Evolutionary conservation across 2,113 vertebrate species (phyloP).

Genomic region (Gymnobelideus leadbeateri): DNA sequence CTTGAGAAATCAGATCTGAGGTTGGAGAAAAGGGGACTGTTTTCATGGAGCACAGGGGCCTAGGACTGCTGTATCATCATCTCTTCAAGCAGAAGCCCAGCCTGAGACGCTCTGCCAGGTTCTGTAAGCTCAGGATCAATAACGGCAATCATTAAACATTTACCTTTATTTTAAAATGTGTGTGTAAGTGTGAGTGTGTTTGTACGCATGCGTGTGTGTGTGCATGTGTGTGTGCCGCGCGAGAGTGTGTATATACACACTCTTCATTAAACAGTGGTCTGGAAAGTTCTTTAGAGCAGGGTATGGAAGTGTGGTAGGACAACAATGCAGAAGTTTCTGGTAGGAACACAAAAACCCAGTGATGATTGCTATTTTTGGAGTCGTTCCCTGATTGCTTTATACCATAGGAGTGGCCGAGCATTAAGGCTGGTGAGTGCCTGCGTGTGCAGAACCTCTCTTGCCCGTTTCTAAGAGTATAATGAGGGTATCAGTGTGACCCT

Average conservation of each 20-base stretch:
- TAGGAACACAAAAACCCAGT: background rate
- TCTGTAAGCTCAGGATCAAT: conserved; percentile 38
- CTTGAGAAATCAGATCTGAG: background rate
- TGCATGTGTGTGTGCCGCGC: background rate
- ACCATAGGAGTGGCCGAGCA: no score
- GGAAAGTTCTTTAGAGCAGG: conserved; percentile 27
- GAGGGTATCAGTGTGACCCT: background rate
- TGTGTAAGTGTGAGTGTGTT: conserved; percentile 33
- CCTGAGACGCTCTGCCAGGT: conserved; percentile 62
- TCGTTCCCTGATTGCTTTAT: background rate
- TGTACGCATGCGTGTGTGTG: conserved; percentile 9
- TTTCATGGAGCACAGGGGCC: background rate
- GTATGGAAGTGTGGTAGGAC: background rate
- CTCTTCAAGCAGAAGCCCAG: conserved; percentile 47
- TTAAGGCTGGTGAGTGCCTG: background rate
- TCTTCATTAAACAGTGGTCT: conserved; percentile 48
- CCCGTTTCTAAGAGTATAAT: background rate
- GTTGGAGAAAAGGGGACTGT: background rate
- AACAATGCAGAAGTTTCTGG: background rate
- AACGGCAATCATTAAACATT: conserved; percentile 74
- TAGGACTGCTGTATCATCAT: conserved; percentile 59
- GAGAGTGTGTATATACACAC: background rate
- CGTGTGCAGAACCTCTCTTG: no score
- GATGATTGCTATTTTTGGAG: background rate
- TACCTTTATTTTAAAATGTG: conserved; percentile 56